Evolutionary conservation across 2,888 invertebrate species (phyloP).

Genomic region (Thereva unica): DNA sequence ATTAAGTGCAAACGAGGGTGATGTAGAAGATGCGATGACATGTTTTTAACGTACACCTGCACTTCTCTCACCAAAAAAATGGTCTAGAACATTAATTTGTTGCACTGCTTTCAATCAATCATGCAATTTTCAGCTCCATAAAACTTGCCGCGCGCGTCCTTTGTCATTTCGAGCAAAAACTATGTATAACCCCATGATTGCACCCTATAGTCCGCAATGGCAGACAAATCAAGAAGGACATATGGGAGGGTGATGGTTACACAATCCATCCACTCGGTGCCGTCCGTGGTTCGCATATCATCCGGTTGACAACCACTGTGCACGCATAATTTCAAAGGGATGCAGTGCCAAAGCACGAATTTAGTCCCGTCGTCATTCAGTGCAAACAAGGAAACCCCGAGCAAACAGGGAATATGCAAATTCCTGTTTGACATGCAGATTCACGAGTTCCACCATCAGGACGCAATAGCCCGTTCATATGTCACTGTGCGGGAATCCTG

Average conservation of each 20-base stretch:
- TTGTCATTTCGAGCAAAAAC: neutral
- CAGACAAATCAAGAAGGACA: conserved; percentile 1
- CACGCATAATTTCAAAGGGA: conserved; percentile 29
- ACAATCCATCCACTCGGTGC: neutral
- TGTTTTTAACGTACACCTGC: too few species aligned
- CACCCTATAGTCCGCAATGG: conserved; percentile 15
- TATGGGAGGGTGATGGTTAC: conserved; percentile 9
- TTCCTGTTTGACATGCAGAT: conserved; percentile 31
- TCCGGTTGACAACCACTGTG: conserved; percentile 18
- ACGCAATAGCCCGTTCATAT: conserved; percentile 10
- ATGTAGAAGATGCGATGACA: too few species aligned
- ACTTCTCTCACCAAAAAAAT: too few species aligned
- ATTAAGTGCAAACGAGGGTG: too few species aligned
- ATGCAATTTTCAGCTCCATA: conserved; percentile 35
- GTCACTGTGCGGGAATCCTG: conserved; percentile 24
- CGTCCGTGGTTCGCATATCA: conserved; percentile 14
- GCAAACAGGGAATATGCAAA: conserved; percentile 7
- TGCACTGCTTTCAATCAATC: conserved; percentile 25
- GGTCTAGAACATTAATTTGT: conserved; percentile 12
- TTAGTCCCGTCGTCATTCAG: conserved; percentile 10
- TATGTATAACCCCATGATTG: conserved; percentile 10
- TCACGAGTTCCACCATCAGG: conserved; percentile 1
- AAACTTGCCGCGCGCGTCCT: neutral
- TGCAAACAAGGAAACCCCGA: conserved; percentile 4
- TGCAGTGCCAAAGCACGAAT: conserved; percentile 8